phyloP scores from a whole-genome alignment of 2,888 invertebrate species.

The Scaeva pyrastri region DNA sequence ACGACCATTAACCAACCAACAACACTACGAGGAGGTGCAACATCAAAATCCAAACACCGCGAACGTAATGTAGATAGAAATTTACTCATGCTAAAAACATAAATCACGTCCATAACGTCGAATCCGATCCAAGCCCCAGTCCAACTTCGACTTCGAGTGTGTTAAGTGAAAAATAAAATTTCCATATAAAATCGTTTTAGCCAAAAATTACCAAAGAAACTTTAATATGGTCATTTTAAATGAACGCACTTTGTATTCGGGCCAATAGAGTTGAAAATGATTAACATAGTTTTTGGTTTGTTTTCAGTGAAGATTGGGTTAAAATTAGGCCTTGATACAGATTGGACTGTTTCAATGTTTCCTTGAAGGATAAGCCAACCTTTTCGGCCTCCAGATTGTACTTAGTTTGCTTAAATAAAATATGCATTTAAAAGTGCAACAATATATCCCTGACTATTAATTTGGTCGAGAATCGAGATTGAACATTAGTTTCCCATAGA shows the following conservation, averaged over 20 bases:
- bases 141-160: conserved; percentile 2
- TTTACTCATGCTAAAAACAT: conserved; percentile 36
- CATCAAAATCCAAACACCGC: conserved; percentile 22
- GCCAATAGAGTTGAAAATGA: background rate
- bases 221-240: conserved; percentile 31
- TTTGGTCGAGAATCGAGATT: too few relatives aligned
- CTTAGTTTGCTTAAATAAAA: too few relatives aligned
- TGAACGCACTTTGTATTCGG: conserved; percentile 20
- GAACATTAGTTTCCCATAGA: conserved; percentile 36
- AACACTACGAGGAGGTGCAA: conserved; percentile 34
- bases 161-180: conserved; percentile 64
- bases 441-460: background rate
- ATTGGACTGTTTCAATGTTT: too few relatives aligned
- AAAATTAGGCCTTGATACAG: too few relatives aligned
- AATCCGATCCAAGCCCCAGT: too few relatives aligned
- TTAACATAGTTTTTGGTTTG: background rate
- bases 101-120: conserved; percentile 46
- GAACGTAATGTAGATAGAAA: conserved; percentile 48
- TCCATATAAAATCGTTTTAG: conserved; percentile 44
- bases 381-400: too few relatives aligned
- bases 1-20: background rate
- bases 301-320: background rate
- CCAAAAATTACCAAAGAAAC: conserved; percentile 61
- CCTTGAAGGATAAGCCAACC: too few relatives aligned
- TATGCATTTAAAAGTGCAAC: background rate